phyloP scores from a whole-genome alignment of 92 coral and sea anemone species.

The Zoanthus sansibaricus region DNA sequence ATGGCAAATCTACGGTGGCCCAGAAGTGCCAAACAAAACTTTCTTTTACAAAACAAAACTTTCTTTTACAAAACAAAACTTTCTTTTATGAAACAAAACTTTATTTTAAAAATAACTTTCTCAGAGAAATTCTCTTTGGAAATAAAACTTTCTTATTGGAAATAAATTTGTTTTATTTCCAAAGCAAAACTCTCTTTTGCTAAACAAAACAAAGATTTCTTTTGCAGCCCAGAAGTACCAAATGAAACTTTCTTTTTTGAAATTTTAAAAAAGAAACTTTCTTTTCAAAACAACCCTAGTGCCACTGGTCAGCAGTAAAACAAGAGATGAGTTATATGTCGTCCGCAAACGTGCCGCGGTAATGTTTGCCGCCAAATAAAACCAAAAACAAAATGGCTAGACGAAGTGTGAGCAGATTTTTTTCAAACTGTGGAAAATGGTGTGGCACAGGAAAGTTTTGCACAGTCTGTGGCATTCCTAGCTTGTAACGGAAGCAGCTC shows the following conservation, averaged over 20 bases:
- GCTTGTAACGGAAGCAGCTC: slow-evolving; percentile 11
- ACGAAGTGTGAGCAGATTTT: slow-evolving; percentile 20
- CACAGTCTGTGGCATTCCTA: slow-evolving; percentile 24
- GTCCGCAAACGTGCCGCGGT: not conserved
- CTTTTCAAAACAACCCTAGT: slow-evolving; percentile 29
- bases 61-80: not conserved
- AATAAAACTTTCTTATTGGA: not conserved
- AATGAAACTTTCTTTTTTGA: not conserved
- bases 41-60: no score
- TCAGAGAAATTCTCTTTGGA: not conserved
- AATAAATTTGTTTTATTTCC: not conserved
- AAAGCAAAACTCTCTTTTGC: not conserved
- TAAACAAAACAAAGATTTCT: not conserved
- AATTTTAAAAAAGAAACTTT: not conserved
- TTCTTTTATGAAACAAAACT: not conserved
- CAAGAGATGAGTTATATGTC: not conserved
- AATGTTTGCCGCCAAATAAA: slow-evolving; percentile 34
- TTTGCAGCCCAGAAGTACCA: not conserved
- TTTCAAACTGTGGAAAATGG: slow-evolving; percentile 23
- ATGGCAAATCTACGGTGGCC: no score
- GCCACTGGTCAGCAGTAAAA: slow-evolving; percentile 29
- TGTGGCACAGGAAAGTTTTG: slow-evolving; percentile 35
- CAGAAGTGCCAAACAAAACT: no score
- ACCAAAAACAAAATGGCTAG: slow-evolving; percentile 33
- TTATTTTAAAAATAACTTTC: not conserved